Evolutionary conservation across 2,888 invertebrate genomes (phyloP), one percentile per base, ranked within the genome.

Genomic region (Dryocosmus kuriphilus): DNA sequence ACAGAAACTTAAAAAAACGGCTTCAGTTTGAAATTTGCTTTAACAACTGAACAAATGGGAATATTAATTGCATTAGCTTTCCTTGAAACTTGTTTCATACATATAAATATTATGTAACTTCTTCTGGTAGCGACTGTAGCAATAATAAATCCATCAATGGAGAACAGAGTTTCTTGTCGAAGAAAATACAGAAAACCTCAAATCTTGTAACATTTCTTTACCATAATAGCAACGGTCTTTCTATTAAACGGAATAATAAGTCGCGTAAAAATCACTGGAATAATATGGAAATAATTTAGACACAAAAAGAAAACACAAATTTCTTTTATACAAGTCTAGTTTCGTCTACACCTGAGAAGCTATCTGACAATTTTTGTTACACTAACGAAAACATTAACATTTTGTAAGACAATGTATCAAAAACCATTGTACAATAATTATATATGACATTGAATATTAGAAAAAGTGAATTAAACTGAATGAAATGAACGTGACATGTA

Each of bases 171-270:
- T 46, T 55, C 11, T 38, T 41, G 46, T 27, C 27, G 27, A 27
- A 27, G 46, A 67, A 46, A 67, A 46, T 51, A 55, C 51, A 71
- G 51, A 55, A 32, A 51, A 51, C 71, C 46, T 71, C 51, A 16
- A 71, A 51, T 71, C 51, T 71, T 71, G 71, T 71, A 55, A 71
- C 71, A 71, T 30, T 51, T 51, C 30, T 55, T 71, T 24, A 27
- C 19, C 60, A 16, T 27, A 51, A 30, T 27, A 46, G 41, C 51
- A 71, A 30, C 24, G 27, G 46, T n/a, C 27, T 46, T 19, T 67
- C 38, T 67, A 41, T 5, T 41, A 3, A 41, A 41, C 41, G 41
- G 41, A 67, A 67, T 19, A 3, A 46, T 19, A 3, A 46, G 8
- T 65, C n/a, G 62, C 8, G n/a, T n/a, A 46, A 27, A 46, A 67